Base-by-base conservation (phyloP, 2,113 vertebrate genomes). In the Orcinus orca region DNA sequence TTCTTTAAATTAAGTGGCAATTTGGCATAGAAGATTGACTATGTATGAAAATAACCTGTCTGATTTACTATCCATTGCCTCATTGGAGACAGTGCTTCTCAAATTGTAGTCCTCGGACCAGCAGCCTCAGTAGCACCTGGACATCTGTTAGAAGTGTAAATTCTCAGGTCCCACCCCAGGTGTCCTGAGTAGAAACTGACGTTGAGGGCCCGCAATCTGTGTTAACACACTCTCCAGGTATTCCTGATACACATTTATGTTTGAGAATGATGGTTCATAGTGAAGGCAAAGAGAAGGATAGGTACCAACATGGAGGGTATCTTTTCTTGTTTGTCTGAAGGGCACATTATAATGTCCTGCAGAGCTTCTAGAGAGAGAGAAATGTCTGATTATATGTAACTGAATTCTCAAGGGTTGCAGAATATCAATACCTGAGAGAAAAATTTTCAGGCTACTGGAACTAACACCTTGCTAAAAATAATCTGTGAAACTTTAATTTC, bases 381-480 rank as follows among this genome's bases (percentile, higher is more conserved):
- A 83, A 55, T 11, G 38, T 89, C 95, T 94, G 93, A 79, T 81
- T 77, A 60, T 13, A 38, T 6, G n/a, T 95, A 76, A 97, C 14
- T 73, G 93, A 95, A 96, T 93, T 94, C 92, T 87, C 91, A 82
- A 84, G 83, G 87, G 95, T 73, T 96, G 87, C 63, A 92, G 96
- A 90, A 67, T 76, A 90, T 84, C 65, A 80, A 95, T 93, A 88
- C 83, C 80, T 88, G 88, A 65, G 94, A 97, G 96, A 95, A 95
- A 86, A 96, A 55, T 65, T 95, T 96, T 96, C 95, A 97, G 96
- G 97, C 68, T 93, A 88, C 92, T 95, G 96, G 95, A 95, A 97
- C 88, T 93, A 96, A 98, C 90, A 96, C 90, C 77, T 90, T 68
- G 74, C 96, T 97, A 97, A 97, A 96, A 97, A 97, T 96, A 96